These are phyloP conservation scores for Lutraria lutraria DNA, from an alignment of 2,888 invertebrate species.

Conservation along the genomic window DNA sequence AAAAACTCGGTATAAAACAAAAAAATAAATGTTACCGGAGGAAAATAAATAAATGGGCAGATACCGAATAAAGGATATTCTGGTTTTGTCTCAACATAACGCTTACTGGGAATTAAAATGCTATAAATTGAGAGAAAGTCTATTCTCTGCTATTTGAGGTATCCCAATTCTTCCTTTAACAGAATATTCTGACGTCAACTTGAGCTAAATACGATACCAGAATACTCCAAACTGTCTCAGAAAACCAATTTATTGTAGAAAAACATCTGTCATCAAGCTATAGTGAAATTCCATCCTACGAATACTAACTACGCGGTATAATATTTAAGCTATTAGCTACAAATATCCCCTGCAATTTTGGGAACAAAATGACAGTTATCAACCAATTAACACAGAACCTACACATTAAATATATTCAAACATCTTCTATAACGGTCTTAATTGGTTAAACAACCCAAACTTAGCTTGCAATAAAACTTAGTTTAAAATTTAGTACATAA, in stretches of 20 bases:
- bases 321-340: background rate
- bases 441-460: background rate
- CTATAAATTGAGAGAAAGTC: background rate
- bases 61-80: background rate
- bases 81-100: background rate
- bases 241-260: constrained; percentile 27
- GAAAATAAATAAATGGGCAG: constrained; percentile 2
- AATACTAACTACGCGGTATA: background rate
- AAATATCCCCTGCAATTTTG: background rate
- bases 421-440: background rate
- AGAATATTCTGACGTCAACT: constrained; percentile 9
- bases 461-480: background rate
- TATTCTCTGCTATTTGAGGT: constrained; percentile 21
- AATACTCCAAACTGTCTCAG: constrained; percentile 12
- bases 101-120: constrained; percentile 1
- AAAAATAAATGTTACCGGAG: background rate
- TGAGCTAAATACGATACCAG: constrained; percentile 15
- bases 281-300: background rate
- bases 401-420: constrained; percentile 4
- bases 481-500: background rate
- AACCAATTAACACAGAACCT: background rate
- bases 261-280: constrained; percentile 1
- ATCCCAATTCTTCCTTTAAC: background rate
- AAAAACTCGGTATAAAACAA: background rate
- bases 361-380: constrained; percentile 15